A percentile compares a stretch with the other conserved stretches of the same genome.
Evolutionary conservation across 92 coral and sea anemone genomes (phyloP).

Genomic region (Porites lobata): DNA sequence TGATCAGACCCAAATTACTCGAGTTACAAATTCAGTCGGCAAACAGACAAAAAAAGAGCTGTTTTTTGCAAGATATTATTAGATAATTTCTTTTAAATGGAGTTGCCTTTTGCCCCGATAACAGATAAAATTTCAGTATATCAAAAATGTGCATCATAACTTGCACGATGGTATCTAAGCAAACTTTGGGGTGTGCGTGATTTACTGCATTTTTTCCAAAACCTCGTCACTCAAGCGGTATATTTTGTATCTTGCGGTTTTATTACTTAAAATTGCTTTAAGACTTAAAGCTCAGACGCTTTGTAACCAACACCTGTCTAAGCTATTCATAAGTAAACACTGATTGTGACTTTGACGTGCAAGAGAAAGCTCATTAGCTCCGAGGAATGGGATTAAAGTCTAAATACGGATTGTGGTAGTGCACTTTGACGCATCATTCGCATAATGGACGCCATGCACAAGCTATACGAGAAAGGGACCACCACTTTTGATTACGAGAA

Average conservation of each 20-base stretch:
- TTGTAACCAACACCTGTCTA: background rate
- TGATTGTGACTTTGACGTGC: background rate
- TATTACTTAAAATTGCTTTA: background rate
- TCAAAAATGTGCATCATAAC: too few species aligned
- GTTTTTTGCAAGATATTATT: too few species aligned
- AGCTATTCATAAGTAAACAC: constrained; percentile 1
- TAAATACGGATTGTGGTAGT: background rate
- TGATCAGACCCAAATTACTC: too few species aligned
- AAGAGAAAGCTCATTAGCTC: background rate
- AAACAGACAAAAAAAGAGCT: too few species aligned
- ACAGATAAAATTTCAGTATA: too few species aligned
- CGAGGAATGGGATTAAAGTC: background rate
- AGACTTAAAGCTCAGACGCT: background rate
- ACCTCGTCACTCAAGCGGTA: background rate
- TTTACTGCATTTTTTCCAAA: background rate
- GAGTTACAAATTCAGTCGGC: too few species aligned
- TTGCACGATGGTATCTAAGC: too few species aligned
- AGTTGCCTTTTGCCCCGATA: too few species aligned
- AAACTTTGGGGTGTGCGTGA: too few species aligned
- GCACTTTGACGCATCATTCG: background rate
- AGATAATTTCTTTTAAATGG: too few species aligned
- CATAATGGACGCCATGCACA: constrained; percentile 8
- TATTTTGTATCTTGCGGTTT: background rate
- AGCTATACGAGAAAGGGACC: background rate
- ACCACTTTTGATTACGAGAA: constrained; percentile 43